Evolutionary conservation across 2,113 vertebrate genomes (phyloP).

Genomic region (Sinocyclocheilus grahami): DNA sequence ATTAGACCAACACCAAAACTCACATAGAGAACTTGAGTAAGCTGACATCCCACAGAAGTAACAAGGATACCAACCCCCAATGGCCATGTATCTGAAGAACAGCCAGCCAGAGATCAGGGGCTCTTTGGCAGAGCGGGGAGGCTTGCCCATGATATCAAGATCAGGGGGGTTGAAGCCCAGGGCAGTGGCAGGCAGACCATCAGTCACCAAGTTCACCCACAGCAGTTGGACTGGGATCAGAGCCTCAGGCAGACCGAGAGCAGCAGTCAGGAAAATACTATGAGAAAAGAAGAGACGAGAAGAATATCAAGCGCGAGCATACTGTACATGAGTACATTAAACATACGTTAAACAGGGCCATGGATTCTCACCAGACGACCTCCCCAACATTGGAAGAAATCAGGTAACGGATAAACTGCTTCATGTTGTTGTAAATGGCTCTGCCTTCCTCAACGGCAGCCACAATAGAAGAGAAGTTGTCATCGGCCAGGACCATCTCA

Average conservation of each 20-base stretch:
- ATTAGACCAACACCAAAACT: constrained; percentile 49
- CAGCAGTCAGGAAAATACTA: constrained; percentile 94
- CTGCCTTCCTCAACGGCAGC: constrained; percentile 77
- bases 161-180: constrained; percentile 94
- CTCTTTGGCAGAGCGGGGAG: constrained; percentile 89
- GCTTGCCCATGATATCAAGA: constrained; percentile 92
- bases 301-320: neutral
- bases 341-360: neutral
- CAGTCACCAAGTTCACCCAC: constrained; percentile 93
- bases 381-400: constrained; percentile 95
- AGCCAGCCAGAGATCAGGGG: constrained; percentile 92
- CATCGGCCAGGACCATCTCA: constrained; percentile 80
- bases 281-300: neutral
- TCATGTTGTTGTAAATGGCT: constrained; percentile 95
- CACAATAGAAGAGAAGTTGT: constrained; percentile 83
- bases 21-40: neutral
- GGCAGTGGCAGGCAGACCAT: constrained; percentile 90
- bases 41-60: neutral
- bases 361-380: constrained; percentile 87
- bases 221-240: constrained; percentile 91
- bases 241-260: constrained; percentile 89
- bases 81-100: constrained; percentile 94
- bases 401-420: constrained; percentile 96
- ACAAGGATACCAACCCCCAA: constrained; percentile 78
- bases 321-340: neutral